Percentiles rank a stretch among this genome's conserved stretches.
Evolutionary conservation across 2,113 vertebrate genomes (phyloP).

Genomic region (Scomber japonicus): DNA sequence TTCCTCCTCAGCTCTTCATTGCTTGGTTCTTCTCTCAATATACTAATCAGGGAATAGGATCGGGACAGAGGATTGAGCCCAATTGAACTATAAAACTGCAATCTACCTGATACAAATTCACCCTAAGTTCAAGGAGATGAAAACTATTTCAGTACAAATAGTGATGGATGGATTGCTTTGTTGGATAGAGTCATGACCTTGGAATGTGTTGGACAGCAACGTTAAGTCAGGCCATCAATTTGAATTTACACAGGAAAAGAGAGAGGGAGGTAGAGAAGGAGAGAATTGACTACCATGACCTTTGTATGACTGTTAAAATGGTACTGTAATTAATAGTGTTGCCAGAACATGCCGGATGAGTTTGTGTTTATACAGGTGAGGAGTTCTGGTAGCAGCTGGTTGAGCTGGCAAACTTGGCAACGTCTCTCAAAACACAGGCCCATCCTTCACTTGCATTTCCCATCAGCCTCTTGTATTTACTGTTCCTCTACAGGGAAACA

Average conservation of each 20-base stretch:
- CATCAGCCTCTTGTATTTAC: constrained; percentile 48
- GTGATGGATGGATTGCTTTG: background rate
- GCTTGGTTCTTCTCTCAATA: background rate
- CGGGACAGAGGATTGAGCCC: background rate
- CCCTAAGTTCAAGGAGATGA: background rate
- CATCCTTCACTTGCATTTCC: constrained; percentile 46
- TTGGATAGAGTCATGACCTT: background rate
- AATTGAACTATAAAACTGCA: background rate
- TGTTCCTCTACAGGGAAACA: constrained; percentile 18
- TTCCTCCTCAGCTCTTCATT: background rate
- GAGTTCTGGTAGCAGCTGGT: constrained; percentile 34
- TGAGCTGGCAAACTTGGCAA: constrained; percentile 42
- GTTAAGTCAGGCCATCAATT: constrained; percentile 3
- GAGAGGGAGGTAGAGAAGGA: constrained; percentile 12
- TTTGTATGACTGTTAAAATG: constrained; percentile 25
- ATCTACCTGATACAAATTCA: background rate
- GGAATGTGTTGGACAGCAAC: constrained; percentile 22
- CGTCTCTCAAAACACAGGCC: constrained; percentile 30
- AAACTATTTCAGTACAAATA: background rate
- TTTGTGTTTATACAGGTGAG: constrained; percentile 63
- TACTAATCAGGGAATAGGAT: constrained; percentile 28
- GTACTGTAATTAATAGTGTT: constrained; percentile 23
- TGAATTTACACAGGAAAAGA: background rate
- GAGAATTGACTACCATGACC: constrained; percentile 38
- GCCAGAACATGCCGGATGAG: constrained; percentile 47